Base-by-base conservation (phyloP, 1,140 invertebrate genomes). In the Cyrtorhinus lividipennis region DNA sequence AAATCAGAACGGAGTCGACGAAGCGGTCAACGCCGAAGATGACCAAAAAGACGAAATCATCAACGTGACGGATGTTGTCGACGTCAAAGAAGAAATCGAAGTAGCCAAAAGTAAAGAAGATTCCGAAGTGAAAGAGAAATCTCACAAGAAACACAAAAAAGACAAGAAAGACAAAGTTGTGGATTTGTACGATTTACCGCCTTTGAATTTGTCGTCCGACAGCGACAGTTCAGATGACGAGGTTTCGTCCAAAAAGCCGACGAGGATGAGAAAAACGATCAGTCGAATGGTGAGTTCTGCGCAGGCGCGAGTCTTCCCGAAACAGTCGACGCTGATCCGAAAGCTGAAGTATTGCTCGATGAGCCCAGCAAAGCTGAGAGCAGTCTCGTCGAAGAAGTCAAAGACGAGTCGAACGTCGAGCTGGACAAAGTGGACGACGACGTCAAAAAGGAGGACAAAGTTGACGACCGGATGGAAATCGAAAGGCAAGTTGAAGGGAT, bases 201-300 rank as follows among this genome's bases (percentile, higher is more conserved):
- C 85, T 2, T 74, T 88, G 30, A 90, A 90, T 77, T 73, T 90
- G 56, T 90, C 78, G 0, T 79, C 87, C 0, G 88, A 90, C 68
- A 84, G 83, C 72, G 84, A 85, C 67, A 83, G 81, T 64, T 87
- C 84, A 71, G 86, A 88, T 66, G 75, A 76, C 48, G 83, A 83
- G 59, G 66, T 38, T 15, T 20, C 23, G 10, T 22, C 24, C 38
- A 64, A 64, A 38, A 64, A 60, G 48, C 24, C 18, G n/a, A n/a
- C n/a, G n/a, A n/a, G n/a, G n/a, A 56, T 44, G 18, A 8, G 58
- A 25, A 26, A 20, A 63, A 26, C 24, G 61, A 59, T 13, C 26
- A 12, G 22, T 3, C 2, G n/a, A 10, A 15, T n/a, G n/a, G n/a
- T n/a, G n/a, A n/a, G n/a, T n/a, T n/a, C n/a, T n/a, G n/a, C n/a